Evolutionary conservation across 2,797 vertebrate genomes (phyloP), one percentile per base, ranked within the genome.

Genomic region (Rhinogobio ventralis): DNA sequence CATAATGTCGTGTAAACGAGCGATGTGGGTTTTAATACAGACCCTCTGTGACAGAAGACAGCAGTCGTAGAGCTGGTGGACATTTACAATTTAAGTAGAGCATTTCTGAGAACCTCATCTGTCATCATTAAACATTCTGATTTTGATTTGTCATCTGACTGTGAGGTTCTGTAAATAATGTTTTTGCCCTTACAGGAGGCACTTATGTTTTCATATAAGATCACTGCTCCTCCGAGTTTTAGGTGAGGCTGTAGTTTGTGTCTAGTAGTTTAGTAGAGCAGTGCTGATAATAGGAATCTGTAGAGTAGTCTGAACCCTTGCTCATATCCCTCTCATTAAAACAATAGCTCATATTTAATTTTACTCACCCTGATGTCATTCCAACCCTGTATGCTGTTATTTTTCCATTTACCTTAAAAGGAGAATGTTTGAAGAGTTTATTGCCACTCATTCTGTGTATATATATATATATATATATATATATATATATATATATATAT

Each of bases 1-100:
- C 89, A 93, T 93, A 94, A 64, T 79, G 23, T 17, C 36, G n/a
- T 1, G 14, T 89, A 93, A 90, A 92, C 89, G 88, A n/a, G n/a
- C 10, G 14, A 20, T 67, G 23, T 13, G 57, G 73, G 42, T 45
- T 11, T 64, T 10, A 28, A 30, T 64, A 23, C 11, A 64, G n/a
- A 20, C n/a, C 55, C 17, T 45, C 15, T 45, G n/a, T 28, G 14
- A 42, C 55, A 77, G n/a, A 30, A 55, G 30, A 76, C 13, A 39
- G 51, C 62, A 60, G 57, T 25, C n/a, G 13, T 60, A 11, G 23
- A 60, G 55, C 28, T 53, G 49, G 19, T 75, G 13, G 19, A 49
- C 60, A 30, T n/a, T 46, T 14, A n/a, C 30, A 33, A 3, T n/a
- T 19, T 25, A 19, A 33, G 42, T 28, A 33, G 77, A 66, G 45